These are phyloP conservation scores for Oscheius sp. DNA, from an alignment of 2,888 invertebrate species.

Conservation along the genomic window DNA sequence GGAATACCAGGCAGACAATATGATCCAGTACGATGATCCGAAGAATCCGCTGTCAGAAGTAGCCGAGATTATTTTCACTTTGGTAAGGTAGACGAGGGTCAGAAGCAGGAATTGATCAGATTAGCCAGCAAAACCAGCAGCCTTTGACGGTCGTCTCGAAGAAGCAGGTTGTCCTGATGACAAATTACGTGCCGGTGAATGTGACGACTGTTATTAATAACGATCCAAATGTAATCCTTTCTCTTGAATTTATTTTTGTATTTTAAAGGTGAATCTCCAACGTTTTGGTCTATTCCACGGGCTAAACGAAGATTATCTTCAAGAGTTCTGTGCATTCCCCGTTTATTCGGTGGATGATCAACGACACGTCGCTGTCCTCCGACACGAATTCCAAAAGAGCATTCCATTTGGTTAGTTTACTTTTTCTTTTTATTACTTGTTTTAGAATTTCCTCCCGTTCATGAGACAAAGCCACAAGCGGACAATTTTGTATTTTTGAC, in stretches of 20 bases:
- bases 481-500: constrained; percentile 46
- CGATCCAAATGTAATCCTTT: constrained; percentile 38
- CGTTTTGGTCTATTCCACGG: constrained; percentile 42
- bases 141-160: constrained; percentile 45
- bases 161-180: constrained; percentile 54
- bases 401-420: constrained; percentile 43
- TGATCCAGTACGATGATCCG: constrained; percentile 21
- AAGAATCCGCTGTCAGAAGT: constrained; percentile 1
- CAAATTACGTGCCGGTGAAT: constrained; percentile 50
- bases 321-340: constrained; percentile 40
- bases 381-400: constrained; percentile 41
- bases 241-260: neutral
- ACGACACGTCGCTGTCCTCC: constrained; percentile 14
- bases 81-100: neutral
- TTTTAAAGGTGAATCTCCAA: constrained; percentile 49
- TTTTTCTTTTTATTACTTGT: too few relatives aligned
- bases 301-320: constrained; percentile 31
- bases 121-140: constrained; percentile 44
- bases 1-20: neutral
- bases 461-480: constrained; percentile 41
- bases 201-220: constrained; percentile 45
- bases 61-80: neutral
- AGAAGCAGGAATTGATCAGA: neutral
- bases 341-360: constrained; percentile 45
- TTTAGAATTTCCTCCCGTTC: constrained; percentile 51